Conservation (phyloP, 2,888 invertebrate genomes). For the Drosophila prostipennis region DNA sequence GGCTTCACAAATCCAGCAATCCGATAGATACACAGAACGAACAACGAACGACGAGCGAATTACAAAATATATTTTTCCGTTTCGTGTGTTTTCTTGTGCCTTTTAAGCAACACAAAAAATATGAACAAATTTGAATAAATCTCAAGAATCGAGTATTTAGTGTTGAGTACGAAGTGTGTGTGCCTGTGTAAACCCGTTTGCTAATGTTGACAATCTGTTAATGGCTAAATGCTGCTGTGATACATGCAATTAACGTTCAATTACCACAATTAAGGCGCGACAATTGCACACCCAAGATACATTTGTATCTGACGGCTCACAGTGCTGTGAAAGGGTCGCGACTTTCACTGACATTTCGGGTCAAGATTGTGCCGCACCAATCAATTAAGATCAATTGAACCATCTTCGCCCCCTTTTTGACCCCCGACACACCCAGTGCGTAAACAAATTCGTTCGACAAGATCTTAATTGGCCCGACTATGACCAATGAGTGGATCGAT, state of each 20-base stretch:
- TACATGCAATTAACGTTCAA: constrained; percentile 59
- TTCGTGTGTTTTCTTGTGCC: constrained; percentile 6
- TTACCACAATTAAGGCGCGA: constrained; percentile 47
- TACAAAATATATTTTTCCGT: constrained; percentile 53
- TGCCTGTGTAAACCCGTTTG: constrained; percentile 22
- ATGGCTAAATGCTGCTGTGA: constrained; percentile 51
- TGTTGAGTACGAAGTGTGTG: constrained; percentile 3
- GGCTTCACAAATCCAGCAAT: constrained; percentile 81
- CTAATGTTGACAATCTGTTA: constrained; percentile 38
- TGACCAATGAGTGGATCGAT: constrained; percentile 84
- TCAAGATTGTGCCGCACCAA: constrained; percentile 76
- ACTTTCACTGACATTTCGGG: constrained; percentile 78
- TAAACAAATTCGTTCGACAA: constrained; percentile 27
- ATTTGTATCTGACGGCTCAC: constrained; percentile 63
- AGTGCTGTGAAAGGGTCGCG: constrained; percentile 46
- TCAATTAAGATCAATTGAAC: constrained; percentile 74
- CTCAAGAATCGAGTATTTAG: constrained; percentile 29
- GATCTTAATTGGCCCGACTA: constrained; percentile 57
- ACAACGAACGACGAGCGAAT: constrained; percentile 56
- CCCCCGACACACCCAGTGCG: constrained; percentile 66
- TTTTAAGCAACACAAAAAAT: constrained; percentile 15
- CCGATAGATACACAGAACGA: constrained; percentile 82
- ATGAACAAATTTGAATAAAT: constrained; percentile 59
- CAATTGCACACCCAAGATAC: constrained; percentile 53
- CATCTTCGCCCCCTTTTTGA: constrained; percentile 44